Evolutionary conservation across 2,113 vertebrate species (phyloP).

Genomic region (Vulpes lagopus): DNA sequence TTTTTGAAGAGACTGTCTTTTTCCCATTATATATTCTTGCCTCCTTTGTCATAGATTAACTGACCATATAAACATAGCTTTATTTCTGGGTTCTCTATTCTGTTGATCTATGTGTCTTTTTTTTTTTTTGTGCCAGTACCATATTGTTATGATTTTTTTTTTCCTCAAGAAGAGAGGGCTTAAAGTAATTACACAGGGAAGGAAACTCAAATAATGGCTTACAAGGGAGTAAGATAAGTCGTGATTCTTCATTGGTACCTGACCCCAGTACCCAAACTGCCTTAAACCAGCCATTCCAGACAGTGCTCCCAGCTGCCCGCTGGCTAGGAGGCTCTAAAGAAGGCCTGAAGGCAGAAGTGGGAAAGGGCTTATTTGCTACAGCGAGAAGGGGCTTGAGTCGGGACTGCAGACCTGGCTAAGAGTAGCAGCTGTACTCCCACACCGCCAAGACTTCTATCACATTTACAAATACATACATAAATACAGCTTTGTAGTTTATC

Average conservation of each 20-base stretch:
- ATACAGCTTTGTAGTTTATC: background rate
- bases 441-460: too few relatives aligned
- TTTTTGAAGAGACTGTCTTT: background rate
- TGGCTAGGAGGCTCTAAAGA: too few relatives aligned
- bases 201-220: constrained; percentile 65
- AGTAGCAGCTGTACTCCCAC: too few relatives aligned
- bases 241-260: constrained; percentile 72
- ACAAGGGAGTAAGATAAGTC: background rate
- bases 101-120: background rate
- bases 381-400: too few relatives aligned
- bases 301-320: background rate
- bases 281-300: constrained; percentile 64
- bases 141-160: background rate
- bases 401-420: too few relatives aligned
- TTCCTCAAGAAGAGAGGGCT: constrained; percentile 35
- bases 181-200: background rate
- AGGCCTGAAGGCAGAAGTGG: too few relatives aligned
- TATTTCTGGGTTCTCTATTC: background rate
- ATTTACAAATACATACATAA: too few relatives aligned
- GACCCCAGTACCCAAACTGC: constrained; percentile 5
- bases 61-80: background rate
- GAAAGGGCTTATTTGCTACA: too few relatives aligned
- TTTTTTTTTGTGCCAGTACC: background rate
- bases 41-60: background rate
- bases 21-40: background rate